Conservation (phyloP, 2,888 invertebrate species). For the Phorcus lineatus region DNA sequence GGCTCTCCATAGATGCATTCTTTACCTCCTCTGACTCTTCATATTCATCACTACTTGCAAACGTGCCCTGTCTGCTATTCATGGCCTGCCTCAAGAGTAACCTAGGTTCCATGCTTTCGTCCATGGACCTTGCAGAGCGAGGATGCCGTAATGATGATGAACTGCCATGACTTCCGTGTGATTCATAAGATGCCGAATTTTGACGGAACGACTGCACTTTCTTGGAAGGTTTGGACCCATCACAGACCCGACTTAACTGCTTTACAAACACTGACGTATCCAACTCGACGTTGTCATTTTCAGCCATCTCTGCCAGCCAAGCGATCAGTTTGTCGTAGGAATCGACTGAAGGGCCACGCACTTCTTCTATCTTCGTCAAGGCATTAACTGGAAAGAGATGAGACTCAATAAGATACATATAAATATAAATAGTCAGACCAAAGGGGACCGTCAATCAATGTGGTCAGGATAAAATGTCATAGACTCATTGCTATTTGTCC, state of each 20-base stretch:
- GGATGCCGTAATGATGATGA: constrained; percentile 37
- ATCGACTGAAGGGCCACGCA: constrained; percentile 45
- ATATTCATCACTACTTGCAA: constrained; percentile 40
- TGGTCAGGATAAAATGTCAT: too few relatives aligned
- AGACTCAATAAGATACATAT: background rate
- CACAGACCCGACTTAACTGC: constrained; percentile 47
- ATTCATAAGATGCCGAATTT: constrained; percentile 47
- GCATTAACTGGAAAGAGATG: constrained; percentile 35
- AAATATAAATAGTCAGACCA: too few relatives aligned
- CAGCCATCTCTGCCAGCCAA: constrained; percentile 64
- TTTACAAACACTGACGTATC: constrained; percentile 51
- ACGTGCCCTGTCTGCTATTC: constrained; percentile 40
- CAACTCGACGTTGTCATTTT: constrained; percentile 53
- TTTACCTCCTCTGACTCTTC: constrained; percentile 38
- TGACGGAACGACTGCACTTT: constrained; percentile 30
- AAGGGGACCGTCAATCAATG: too few relatives aligned
- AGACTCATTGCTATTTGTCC: too few relatives aligned
- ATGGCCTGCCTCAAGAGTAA: constrained; percentile 37
- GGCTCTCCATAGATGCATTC: constrained; percentile 44
- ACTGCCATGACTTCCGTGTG: constrained; percentile 42
- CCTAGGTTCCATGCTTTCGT: constrained; percentile 40
- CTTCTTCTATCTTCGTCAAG: constrained; percentile 41
- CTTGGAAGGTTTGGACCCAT: background rate
- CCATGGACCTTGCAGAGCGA: constrained; percentile 35
- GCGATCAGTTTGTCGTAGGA: constrained; percentile 62